Evolutionary conservation across 2,113 vertebrate species (phyloP).

Genomic region (Mellivora capensis): DNA sequence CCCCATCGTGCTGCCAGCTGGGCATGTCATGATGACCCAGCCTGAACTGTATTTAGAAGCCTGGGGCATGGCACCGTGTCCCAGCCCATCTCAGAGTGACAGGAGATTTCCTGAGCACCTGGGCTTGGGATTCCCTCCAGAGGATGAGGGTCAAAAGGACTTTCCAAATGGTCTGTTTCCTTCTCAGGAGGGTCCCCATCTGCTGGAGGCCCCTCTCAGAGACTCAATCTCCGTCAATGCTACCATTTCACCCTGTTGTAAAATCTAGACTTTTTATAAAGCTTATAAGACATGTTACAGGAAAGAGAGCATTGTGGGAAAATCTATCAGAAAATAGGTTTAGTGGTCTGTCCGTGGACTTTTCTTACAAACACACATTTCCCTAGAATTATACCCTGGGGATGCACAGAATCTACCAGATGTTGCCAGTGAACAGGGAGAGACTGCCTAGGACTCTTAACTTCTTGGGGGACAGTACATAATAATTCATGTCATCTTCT

Average conservation of each 20-base stretch:
- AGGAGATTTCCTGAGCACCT: conserved; percentile 77
- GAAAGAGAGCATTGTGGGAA: not conserved
- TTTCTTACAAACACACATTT: not conserved
- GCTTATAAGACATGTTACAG: not conserved
- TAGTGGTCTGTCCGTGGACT: not conserved
- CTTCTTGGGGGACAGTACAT: not conserved
- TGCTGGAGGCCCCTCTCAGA: not conserved
- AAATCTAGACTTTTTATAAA: not conserved
- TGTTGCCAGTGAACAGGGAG: not conserved
- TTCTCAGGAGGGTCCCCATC: not conserved
- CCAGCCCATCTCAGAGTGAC: conserved; percentile 51
- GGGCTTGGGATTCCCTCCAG: conserved; percentile 50
- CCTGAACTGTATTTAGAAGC: conserved; percentile 77
- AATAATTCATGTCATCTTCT: not conserved
- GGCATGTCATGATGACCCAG: conserved; percentile 73
- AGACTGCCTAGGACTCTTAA: not conserved
- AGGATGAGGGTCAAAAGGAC: not conserved
- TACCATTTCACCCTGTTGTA: not conserved
- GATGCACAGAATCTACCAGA: not conserved
- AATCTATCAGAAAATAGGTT: not conserved
- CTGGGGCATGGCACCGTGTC: conserved; percentile 43
- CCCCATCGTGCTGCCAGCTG: conserved; percentile 49
- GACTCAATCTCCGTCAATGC: not conserved
- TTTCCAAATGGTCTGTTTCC: conserved; percentile 13
- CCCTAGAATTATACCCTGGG: not conserved